These are phyloP conservation scores for Esox lucius DNA, from an alignment of 2,797 vertebrate genomes.

Conservation along the genomic window DNA sequence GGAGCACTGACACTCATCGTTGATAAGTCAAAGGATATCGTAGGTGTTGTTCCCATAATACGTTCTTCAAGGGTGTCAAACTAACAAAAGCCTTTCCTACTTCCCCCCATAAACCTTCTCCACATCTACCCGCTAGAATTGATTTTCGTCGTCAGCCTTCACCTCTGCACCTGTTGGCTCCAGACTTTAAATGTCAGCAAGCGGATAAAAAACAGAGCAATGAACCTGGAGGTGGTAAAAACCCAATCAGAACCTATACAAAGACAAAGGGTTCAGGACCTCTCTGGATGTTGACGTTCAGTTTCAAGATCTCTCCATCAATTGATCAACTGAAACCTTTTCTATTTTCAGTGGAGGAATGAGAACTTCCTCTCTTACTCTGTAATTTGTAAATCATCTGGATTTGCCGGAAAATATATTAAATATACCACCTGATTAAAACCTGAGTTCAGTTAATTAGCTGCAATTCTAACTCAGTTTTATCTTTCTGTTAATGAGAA, in stretches of 20 bases:
- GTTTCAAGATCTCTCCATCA: constrained; percentile 21
- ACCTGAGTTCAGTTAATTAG: constrained; percentile 12
- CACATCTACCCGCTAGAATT: constrained; percentile 23
- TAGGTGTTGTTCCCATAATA: not conserved
- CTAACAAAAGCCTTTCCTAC: constrained; percentile 9
- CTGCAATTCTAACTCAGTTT: not conserved
- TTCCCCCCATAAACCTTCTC: not conserved
- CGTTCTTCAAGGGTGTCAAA: constrained; percentile 48
- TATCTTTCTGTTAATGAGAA: not conserved
- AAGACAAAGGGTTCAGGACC: constrained; percentile 19
- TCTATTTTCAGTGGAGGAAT: not conserved
- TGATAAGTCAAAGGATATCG: not conserved
- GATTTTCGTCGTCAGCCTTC: constrained; percentile 31
- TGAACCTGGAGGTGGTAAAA: constrained; percentile 38
- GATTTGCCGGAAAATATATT: not conserved
- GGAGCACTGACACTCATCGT: not conserved
- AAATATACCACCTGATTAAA: not conserved
- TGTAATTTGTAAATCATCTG: too few relatives aligned
- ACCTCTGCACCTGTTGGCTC: constrained; percentile 25
- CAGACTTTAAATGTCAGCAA: constrained; percentile 47
- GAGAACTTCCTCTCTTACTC: not conserved
- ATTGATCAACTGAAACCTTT: constrained; percentile 21
- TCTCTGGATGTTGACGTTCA: not conserved
- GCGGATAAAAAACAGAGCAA: constrained; percentile 37
- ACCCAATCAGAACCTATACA: constrained; percentile 17